Conservation (phyloP, 2,888 invertebrate genomes). For the Anodontia alba region DNA sequence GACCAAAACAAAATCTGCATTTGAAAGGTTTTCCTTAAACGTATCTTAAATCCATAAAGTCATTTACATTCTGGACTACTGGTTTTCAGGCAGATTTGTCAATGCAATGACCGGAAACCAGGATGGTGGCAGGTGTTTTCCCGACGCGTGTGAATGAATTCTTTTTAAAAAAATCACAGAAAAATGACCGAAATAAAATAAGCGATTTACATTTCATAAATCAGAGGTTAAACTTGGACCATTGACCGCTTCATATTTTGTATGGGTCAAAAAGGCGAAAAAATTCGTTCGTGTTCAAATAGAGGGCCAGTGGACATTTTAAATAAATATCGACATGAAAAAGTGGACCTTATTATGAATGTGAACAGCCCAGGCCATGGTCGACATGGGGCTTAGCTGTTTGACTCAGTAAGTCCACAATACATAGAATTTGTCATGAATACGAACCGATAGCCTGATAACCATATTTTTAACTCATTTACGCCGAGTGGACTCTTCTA, state of each 20-base stretch:
- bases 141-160: conserved; percentile 39
- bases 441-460: too few species aligned
- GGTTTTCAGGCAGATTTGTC: background rate
- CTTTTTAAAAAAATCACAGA: conserved; percentile 25
- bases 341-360: too few species aligned
- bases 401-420: too few species aligned
- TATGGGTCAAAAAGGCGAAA: conserved; percentile 37
- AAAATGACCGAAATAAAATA: conserved; percentile 38
- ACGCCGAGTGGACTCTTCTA: too few species aligned
- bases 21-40: background rate
- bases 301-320: conserved; percentile 4
- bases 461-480: too few species aligned
- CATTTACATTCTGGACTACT: conserved; percentile 1
- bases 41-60: background rate
- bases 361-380: too few species aligned
- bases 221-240: conserved; percentile 45
- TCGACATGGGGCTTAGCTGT: too few species aligned
- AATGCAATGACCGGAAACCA: background rate
- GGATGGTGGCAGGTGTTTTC: conserved; percentile 36
- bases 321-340: background rate
- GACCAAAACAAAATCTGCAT: background rate
- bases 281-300: background rate
- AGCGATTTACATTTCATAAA: conserved; percentile 43
- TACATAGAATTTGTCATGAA: too few species aligned
- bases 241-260: conserved; percentile 46